Base-by-base conservation (phyloP, 2,888 invertebrate genomes). In the Ophion ellenae region DNA sequence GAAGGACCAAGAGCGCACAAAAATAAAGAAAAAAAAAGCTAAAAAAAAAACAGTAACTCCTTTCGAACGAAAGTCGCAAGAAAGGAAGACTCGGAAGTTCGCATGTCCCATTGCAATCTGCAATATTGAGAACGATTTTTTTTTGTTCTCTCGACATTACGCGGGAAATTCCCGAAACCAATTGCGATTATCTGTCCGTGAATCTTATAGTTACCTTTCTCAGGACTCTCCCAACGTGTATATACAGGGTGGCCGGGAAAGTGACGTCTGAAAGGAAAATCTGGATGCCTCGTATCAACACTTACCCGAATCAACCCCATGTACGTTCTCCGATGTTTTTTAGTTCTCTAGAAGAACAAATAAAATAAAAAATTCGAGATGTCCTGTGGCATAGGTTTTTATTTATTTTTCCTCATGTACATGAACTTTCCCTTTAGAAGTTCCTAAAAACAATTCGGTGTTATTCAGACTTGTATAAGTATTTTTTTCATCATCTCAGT, bases 171-270 rank as follows among this genome's bases (percentile, higher is more conserved):
- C 66, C 86, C 86, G 85, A 84, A 92, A 91, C 92, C 92, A 91
- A 93, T 93, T 92, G 92, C 90, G 92, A 92, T 93, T 93, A 93
- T 92, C 92, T 90, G 69, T 59, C 74, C 76, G 73, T 59, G 85
- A 77, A 86, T 86, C 83, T 83, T 85, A 47, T 64, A 66, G 75
- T 76, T 82, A 67, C 63, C 76, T 77, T 78, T 59, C 75, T 53
- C 83, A 63, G 45, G 77, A 69, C 63, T 53, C 63, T 59, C 63
- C 61, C 32, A 32, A 57, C 70, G 40, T 40, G 40, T 40, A 9
- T 5, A 9, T 40, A 40, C 40, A 6, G 40, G 40, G 40, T 40
- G 40, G 40, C 40, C 40, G 40, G 1, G 5, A 40, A 40, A 40
- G 9, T 40, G 40, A 40, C 40, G 9, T 40, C 9, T 40, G 9